These are phyloP conservation scores for Venusia cambrica DNA, from an alignment of 2,888 invertebrate genomes.

Conservation along the genomic window DNA sequence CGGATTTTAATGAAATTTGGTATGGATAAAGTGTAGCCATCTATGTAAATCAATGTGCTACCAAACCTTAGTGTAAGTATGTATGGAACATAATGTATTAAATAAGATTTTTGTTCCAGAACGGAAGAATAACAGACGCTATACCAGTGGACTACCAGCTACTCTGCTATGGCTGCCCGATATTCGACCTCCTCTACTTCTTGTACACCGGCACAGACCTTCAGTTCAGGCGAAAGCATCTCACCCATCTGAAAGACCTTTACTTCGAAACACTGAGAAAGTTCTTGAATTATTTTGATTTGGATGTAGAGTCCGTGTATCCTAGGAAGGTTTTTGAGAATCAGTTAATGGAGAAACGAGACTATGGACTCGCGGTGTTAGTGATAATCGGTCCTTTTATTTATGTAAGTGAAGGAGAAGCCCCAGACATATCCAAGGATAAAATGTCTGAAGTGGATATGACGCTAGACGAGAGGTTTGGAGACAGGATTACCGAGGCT, in stretches of 20 bases:
- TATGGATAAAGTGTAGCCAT: too few relatives aligned
- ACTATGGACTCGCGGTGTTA: slow-evolving; percentile 36
- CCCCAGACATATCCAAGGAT: slow-evolving; percentile 35
- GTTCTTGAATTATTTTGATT: slow-evolving; percentile 36
- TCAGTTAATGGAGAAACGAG: slow-evolving; percentile 36
- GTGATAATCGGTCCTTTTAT: slow-evolving; percentile 37
- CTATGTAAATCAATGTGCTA: too few relatives aligned
- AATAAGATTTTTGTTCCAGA: slow-evolving; percentile 34
- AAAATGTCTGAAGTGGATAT: slow-evolving; percentile 29
- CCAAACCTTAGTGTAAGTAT: too few relatives aligned
- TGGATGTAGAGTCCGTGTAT: slow-evolving; percentile 37
- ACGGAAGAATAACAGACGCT: slow-evolving; percentile 33
- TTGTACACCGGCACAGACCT: slow-evolving; percentile 17
- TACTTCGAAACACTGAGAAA: slow-evolving; percentile 18
- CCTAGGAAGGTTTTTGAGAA: slow-evolving; percentile 41
- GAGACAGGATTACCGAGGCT: slow-evolving; percentile 33
- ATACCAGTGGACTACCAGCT: slow-evolving; percentile 44
- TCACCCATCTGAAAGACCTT: slow-evolving; percentile 35
- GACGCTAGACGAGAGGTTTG: slow-evolving; percentile 32
- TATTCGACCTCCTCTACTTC: slow-evolving; percentile 27
- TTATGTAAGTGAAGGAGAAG: slow-evolving; percentile 33
- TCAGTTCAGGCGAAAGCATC: slow-evolving; percentile 37
- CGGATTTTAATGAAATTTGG: too few relatives aligned
- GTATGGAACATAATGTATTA: too few relatives aligned
- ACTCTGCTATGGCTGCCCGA: slow-evolving; percentile 32